phyloP scores from a whole-genome alignment of 2,888 invertebrate genomes.

The Andrena fulva region DNA sequence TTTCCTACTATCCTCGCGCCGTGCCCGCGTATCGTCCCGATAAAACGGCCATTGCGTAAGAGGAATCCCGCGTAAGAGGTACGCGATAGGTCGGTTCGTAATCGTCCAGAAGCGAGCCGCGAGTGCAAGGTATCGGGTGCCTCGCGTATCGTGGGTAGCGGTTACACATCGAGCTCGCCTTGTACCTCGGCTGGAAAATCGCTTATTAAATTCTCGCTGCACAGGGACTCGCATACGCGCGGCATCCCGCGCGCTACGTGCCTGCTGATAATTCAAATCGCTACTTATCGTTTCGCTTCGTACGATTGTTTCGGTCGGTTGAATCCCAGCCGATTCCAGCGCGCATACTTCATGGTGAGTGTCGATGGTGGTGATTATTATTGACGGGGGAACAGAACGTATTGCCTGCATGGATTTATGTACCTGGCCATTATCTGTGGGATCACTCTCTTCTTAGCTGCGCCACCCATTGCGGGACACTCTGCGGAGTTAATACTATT shows the following conservation, averaged over 20 bases:
- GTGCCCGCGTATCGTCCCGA: conserved; percentile 17
- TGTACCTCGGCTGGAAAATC: conserved; percentile 34
- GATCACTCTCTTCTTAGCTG: too few relatives aligned
- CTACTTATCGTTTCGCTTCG: conserved; percentile 24
- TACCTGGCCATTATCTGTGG: background rate
- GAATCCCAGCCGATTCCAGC: background rate
- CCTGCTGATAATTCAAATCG: conserved; percentile 51
- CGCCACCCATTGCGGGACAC: background rate
- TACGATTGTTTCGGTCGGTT: conserved; percentile 19
- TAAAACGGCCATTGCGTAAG: conserved; percentile 44
- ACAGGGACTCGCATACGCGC: conserved; percentile 7
- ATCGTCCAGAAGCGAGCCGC: conserved; percentile 54
- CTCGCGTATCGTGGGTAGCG: conserved; percentile 61
- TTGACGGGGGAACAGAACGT: background rate
- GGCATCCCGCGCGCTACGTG: conserved; percentile 20
- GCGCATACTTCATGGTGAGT: background rate
- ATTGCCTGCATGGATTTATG: background rate
- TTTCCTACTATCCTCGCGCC: conserved; percentile 13
- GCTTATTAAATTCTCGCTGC: conserved; percentile 47
- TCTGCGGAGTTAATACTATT: background rate
- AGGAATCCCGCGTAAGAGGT: conserved; percentile 41
- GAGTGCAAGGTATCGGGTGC: conserved; percentile 56
- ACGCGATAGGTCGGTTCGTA: conserved; percentile 35
- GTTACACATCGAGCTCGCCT: conserved; percentile 34
- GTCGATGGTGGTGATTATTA: background rate